Conservation (phyloP, 2,888 invertebrate genomes). For the Amphipoea lucens region DNA sequence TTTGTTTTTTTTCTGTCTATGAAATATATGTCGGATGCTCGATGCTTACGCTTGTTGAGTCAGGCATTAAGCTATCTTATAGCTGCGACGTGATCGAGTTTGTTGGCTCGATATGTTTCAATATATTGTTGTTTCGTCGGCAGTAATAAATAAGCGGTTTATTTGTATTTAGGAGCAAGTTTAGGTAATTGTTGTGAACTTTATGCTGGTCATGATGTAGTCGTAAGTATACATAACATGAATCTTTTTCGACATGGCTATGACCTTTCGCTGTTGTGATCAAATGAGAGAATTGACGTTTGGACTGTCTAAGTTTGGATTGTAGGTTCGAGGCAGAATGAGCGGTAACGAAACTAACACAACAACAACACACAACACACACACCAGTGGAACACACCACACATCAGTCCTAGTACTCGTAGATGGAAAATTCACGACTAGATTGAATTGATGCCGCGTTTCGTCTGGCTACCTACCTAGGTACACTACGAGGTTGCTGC, state of each 20-base stretch:
- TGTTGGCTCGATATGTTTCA: constrained; percentile 61
- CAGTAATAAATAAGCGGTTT: constrained; percentile 55
- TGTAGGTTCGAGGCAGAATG: neutral
- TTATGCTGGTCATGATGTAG: constrained; percentile 36
- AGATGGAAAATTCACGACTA: neutral
- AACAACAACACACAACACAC: too few relatives aligned
- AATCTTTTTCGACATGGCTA: constrained; percentile 30
- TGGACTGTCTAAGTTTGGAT: neutral
- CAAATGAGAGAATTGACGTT: neutral
- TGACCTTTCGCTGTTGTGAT: neutral
- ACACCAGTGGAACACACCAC: neutral
- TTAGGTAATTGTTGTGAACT: constrained; percentile 43
- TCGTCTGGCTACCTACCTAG: neutral
- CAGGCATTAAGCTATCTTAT: constrained; percentile 68
- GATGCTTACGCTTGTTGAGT: constrained; percentile 68
- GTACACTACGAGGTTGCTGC: neutral
- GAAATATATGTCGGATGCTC: constrained; percentile 72
- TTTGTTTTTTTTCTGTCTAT: constrained; percentile 69
- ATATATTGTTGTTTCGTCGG: constrained; percentile 62
- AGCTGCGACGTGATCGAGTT: constrained; percentile 70
- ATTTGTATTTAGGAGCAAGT: constrained; percentile 45
- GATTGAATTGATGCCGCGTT: constrained; percentile 14
- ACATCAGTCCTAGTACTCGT: neutral
- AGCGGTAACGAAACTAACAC: neutral
- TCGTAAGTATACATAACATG: neutral